Conservation (phyloP, 2,797 vertebrate genomes). For the Rallus crepitans region DNA sequence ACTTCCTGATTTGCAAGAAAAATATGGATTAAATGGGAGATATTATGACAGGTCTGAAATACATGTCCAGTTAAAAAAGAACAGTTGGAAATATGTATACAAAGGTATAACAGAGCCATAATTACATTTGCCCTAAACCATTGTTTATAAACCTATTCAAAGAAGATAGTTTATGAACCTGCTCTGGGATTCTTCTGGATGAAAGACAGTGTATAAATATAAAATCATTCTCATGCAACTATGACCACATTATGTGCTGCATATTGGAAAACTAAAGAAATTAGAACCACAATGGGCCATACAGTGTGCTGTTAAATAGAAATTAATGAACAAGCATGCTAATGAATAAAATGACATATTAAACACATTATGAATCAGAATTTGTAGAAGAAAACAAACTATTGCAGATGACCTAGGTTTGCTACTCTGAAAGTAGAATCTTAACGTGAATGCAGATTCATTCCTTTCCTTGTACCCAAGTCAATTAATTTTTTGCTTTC, state of each 20-base stretch:
- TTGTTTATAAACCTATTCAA: neutral
- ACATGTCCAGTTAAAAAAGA: neutral
- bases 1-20: neutral
- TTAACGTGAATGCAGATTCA: constrained; percentile 7
- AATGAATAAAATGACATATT: neutral
- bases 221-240: neutral
- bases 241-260: neutral
- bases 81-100: neutral
- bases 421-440: neutral
- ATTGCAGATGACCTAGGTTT: neutral
- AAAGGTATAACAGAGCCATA: neutral
- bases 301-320: neutral
- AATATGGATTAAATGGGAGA: neutral
- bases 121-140: neutral
- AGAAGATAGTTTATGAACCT: neutral
- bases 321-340: neutral
- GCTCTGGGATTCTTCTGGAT: neutral
- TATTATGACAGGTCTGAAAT: neutral
- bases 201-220: neutral
- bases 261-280: neutral
- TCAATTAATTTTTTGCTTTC: constrained; percentile 50
- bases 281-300: neutral
- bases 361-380: neutral
- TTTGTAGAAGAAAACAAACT: neutral
- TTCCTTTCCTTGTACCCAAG: constrained; percentile 31